phyloP scores from a whole-genome alignment of 1,140 invertebrate species.

The Oedothorax gibbosus region DNA sequence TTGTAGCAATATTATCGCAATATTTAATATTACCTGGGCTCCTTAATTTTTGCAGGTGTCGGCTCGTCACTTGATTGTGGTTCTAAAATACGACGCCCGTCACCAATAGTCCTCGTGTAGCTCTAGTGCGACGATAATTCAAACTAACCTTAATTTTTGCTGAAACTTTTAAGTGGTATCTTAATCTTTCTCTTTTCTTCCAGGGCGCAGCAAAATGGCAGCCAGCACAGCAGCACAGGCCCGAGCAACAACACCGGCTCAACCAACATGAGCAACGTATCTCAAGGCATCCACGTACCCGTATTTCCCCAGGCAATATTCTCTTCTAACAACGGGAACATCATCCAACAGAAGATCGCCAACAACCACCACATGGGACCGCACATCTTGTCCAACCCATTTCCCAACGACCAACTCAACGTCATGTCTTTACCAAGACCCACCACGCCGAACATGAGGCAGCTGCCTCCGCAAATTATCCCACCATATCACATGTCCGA shows the following conservation, averaged over 20 bases:
- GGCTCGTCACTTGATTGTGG: too few species aligned
- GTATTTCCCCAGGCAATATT: conserved; percentile 57
- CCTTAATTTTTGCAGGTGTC: too few species aligned
- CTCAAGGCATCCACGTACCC: conserved; percentile 52
- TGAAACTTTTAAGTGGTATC: too few species aligned
- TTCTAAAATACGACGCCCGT: too few species aligned
- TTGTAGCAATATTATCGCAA: too few species aligned
- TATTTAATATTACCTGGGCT: too few species aligned
- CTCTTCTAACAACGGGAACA: conserved; percentile 17
- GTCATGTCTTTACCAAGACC: conserved; percentile 52
- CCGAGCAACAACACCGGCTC: conserved; percentile 74
- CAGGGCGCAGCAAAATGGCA: conserved; percentile 69
- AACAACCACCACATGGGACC: conserved; percentile 49
- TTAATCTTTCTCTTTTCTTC: conserved; percentile 21
- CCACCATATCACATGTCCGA: conserved; percentile 60
- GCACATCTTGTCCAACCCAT: conserved; percentile 54
- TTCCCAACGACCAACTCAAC: conserved; percentile 49
- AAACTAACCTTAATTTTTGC: background rate
- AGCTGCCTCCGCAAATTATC: conserved; percentile 43
- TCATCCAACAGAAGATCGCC: conserved; percentile 42
- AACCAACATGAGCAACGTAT: conserved; percentile 66
- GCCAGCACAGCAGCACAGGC: conserved; percentile 73
- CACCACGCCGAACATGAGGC: conserved; percentile 31
- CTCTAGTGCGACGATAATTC: too few species aligned
- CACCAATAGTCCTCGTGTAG: too few species aligned